Conservation (phyloP, 2,888 invertebrate species). For the Pegoplata infirma region DNA sequence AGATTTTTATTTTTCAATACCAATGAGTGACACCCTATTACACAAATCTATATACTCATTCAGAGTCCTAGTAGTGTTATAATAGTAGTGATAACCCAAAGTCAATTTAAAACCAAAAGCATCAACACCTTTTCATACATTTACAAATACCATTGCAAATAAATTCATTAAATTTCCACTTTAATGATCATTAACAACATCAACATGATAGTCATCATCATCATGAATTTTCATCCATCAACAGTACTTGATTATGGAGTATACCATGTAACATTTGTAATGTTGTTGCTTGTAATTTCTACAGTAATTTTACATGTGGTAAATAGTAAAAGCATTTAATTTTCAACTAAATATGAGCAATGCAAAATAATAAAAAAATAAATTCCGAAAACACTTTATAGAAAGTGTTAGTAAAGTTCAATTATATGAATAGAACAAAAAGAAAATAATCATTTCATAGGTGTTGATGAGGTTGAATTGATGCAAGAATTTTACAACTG, state of each 20-base stretch:
- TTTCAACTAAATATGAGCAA: background rate
- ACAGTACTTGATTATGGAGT: conserved; percentile 16
- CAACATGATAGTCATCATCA: conserved; percentile 42
- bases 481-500: background rate
- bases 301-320: background rate
- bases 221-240: conserved; percentile 40
- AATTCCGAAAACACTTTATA: conserved; percentile 26
- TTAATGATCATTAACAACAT: conserved; percentile 11
- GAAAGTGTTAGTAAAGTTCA: conserved; percentile 36
- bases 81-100: conserved; percentile 38
- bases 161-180: conserved; percentile 44
- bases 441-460: background rate
- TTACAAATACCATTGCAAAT: conserved; percentile 36
- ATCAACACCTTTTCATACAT: conserved; percentile 51
- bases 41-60: background rate
- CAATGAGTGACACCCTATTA: background rate
- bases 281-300: too few species aligned
- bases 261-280: background rate
- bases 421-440: conserved; percentile 9
- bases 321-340: background rate
- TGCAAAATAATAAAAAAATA: background rate
- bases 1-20: too few species aligned
- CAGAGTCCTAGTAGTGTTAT: background rate
- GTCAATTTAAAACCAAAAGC: conserved; percentile 56
- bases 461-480: background rate